Evolutionary conservation across 2,113 vertebrate genomes (phyloP).

Genomic region (Pleuronectes platessa): DNA sequence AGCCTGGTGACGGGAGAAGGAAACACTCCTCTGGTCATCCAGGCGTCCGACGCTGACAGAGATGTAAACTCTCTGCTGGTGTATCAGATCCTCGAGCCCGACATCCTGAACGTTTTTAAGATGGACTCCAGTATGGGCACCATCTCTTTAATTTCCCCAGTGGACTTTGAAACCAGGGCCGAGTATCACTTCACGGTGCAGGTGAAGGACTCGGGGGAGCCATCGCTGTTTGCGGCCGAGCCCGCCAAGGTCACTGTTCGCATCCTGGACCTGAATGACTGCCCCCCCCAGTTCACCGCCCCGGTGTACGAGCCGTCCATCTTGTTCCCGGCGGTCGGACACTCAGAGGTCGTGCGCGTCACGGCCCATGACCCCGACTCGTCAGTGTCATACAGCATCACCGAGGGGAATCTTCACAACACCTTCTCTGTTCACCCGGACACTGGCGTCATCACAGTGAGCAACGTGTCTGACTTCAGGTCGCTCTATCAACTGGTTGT

Average conservation of each 20-base stretch:
- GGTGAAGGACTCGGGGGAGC: slow-evolving; percentile 88
- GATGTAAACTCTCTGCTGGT: slow-evolving; percentile 88
- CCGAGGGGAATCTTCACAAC: slow-evolving; percentile 83
- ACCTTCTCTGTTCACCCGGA: slow-evolving; percentile 85
- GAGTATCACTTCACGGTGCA: slow-evolving; percentile 89
- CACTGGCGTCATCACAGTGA: slow-evolving; percentile 85
- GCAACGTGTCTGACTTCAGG: slow-evolving; percentile 78
- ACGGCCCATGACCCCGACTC: slow-evolving; percentile 90
- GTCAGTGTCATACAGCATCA: slow-evolving; percentile 86
- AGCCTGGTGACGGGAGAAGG: slow-evolving; percentile 90
- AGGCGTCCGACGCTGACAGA: slow-evolving; percentile 87
- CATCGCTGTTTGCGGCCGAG: slow-evolving; percentile 85
- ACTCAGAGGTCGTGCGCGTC: slow-evolving; percentile 86
- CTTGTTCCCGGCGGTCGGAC: slow-evolving; percentile 83
- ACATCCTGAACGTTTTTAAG: slow-evolving; percentile 85
- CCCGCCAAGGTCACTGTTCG: slow-evolving; percentile 86
- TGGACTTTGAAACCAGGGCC: slow-evolving; percentile 88
- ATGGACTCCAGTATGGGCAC: slow-evolving; percentile 93
- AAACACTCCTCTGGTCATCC: slow-evolving; percentile 89
- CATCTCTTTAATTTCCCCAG: slow-evolving; percentile 80
- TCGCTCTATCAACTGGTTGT: slow-evolving; percentile 82
- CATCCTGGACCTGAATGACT: slow-evolving; percentile 90
- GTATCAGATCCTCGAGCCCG: slow-evolving; percentile 90
- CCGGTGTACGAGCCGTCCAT: slow-evolving; percentile 82
- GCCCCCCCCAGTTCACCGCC: slow-evolving; percentile 86